A percentile compares a stretch with the other conserved stretches of the same genome.
These are phyloP conservation scores for Lepus timidus DNA, from an alignment of 2,113 vertebrate genomes.

Conservation along the genomic window DNA sequence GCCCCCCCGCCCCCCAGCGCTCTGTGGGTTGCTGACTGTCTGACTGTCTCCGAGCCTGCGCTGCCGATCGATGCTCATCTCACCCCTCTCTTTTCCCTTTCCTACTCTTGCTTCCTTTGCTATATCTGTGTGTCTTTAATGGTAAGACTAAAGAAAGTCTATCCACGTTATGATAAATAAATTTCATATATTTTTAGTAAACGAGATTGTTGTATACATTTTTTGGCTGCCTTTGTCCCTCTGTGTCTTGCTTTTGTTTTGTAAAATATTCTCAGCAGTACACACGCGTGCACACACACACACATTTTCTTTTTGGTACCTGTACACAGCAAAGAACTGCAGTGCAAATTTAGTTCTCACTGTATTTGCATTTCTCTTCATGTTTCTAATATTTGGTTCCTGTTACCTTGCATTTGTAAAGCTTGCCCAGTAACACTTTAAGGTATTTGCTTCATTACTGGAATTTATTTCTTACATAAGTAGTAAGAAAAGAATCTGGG, in stretches of 20 bases:
- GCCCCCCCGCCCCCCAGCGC: slow-evolving; percentile 66
- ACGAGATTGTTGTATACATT: slow-evolving; percentile 90
- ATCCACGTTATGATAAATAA: slow-evolving; percentile 94
- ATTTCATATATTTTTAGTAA: slow-evolving; percentile 87
- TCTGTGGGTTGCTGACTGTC: slow-evolving; percentile 88
- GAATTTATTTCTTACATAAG: slow-evolving; percentile 86
- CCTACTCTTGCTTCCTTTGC: slow-evolving; percentile 93
- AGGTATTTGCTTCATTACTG: slow-evolving; percentile 92
- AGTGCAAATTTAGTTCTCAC: slow-evolving; percentile 86
- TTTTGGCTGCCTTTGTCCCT: slow-evolving; percentile 92
- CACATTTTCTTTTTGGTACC: slow-evolving; percentile 76
- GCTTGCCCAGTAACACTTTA: slow-evolving; percentile 94
- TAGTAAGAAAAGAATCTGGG: slow-evolving; percentile 91
- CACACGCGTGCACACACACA: not conserved
- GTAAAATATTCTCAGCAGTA: slow-evolving; percentile 86
- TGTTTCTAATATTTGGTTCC: slow-evolving; percentile 90
- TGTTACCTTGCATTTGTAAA: slow-evolving; percentile 93
- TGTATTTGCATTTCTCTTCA: slow-evolving; percentile 86
- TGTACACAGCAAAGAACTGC: slow-evolving; percentile 81
- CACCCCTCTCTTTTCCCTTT: slow-evolving; percentile 93
- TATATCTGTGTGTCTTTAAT: slow-evolving; percentile 95
- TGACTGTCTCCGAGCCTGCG: slow-evolving; percentile 89
- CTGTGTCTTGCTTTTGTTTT: slow-evolving; percentile 92
- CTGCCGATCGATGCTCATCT: slow-evolving; percentile 89
- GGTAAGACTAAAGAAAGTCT: slow-evolving; percentile 96